Base-by-base conservation (phyloP, 2,888 invertebrate species). In the Entomobrya multifasciata region DNA sequence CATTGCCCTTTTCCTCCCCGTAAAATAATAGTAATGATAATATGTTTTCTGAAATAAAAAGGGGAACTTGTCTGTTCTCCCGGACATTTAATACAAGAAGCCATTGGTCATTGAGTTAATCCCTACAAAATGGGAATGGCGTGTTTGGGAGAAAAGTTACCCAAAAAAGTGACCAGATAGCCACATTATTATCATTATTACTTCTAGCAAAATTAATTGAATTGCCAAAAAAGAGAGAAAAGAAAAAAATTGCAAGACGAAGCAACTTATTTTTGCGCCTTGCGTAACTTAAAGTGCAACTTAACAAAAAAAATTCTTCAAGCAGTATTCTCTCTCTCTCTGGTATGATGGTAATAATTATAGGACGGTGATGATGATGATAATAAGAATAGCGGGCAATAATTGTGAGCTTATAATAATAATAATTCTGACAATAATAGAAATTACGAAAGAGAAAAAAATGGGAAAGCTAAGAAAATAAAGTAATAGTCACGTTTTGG, bases 401-500 rank as follows among this genome's bases (percentile, higher is more conserved):
- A 36, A 36, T 36, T n/a, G 49, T 13, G 49, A 13, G 13, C 49
- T 4, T 15, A 62, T 27, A n/a, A 36, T 62, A 30, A 62, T 15
- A 20, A 36, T 62, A 62, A 30, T 67, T 44, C 41, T 70, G 41
- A 41, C 27, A 67, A 67, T 65, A 65, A 49, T 70, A 55, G 55
- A 47, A 80, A 80, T 79, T 60, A 47, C 55, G 30, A 41, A 44
- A 55, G 55, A 41, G 65, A 55, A 67, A 65, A 49, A 49, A 36
- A 36, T 4, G 8, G 36, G 41, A 62, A 60, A 52, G 30, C 10
- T 15, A 57, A 41, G 22, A 41, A 76, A 76, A 67, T 67, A 67
- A 55, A 80, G 80, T 80, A 80, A 80, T 80, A 55, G 80, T 80
- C 80, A 80, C 80, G 80, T 80, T 36, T 78, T 20, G 36, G 8